Evolutionary conservation across 2,113 vertebrate genomes (phyloP).

Genomic region (Phainopepla nitens): DNA sequence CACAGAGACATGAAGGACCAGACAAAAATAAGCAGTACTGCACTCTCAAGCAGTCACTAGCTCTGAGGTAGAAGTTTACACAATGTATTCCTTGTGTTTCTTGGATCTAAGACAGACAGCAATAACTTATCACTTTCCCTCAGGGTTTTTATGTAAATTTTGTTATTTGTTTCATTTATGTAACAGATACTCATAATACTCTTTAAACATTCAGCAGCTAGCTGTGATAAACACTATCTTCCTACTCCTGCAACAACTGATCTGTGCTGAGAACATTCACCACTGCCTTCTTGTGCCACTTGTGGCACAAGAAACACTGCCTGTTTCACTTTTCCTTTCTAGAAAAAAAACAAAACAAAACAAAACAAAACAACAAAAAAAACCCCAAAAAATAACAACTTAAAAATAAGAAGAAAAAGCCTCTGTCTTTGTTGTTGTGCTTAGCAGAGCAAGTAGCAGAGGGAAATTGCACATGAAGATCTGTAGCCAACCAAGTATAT

Average conservation of each 20-base stretch:
- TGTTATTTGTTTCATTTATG: background rate
- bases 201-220: background rate
- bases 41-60: background rate
- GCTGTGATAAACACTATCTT: constrained; percentile 26
- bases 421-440: background rate
- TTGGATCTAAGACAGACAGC: background rate
- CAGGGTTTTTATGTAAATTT: background rate
- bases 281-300: background rate
- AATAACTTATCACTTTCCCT: background rate
- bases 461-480: background rate
- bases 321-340: background rate
- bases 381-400: no score
- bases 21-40: background rate
- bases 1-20: background rate
- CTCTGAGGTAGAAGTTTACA: background rate
- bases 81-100: background rate
- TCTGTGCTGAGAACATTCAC: background rate
- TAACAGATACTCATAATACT: background rate
- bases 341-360: background rate
- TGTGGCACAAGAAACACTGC: background rate
- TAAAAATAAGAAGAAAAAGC: background rate
- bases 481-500: background rate
- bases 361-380: no score
- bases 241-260: background rate
- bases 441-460: background rate